Evolutionary conservation across 2,113 vertebrate genomes (phyloP).

Genomic region (Penelope pileata): DNA sequence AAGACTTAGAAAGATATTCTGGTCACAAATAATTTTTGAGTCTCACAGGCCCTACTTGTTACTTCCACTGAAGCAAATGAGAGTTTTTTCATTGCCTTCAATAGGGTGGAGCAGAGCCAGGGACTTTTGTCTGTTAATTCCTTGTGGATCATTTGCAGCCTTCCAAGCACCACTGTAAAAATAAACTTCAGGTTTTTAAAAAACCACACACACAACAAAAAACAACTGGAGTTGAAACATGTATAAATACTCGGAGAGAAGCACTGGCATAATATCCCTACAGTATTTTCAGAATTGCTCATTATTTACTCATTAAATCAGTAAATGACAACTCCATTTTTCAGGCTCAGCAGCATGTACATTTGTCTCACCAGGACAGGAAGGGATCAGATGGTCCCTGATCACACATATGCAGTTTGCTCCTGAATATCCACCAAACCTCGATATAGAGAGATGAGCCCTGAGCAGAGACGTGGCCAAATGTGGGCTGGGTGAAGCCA

Average conservation of each 20-base stretch:
- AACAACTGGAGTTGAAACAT: conserved; percentile 25
- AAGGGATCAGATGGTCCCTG: not conserved
- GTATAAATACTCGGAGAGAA: conserved; percentile 21
- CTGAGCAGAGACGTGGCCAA: not conserved
- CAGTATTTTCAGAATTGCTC: conserved; percentile 24
- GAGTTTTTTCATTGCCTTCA: conserved; percentile 40
- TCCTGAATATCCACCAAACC: not conserved
- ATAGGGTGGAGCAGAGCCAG: conserved; percentile 48
- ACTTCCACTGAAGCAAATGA: conserved; percentile 40
- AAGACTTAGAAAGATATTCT: not conserved
- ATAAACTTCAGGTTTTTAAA: conserved; percentile 65
- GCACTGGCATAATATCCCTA: not conserved
- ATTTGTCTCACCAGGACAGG: not conserved
- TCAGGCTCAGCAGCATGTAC: not conserved
- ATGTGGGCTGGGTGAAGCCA: not conserved
- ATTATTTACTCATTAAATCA: conserved; percentile 38
- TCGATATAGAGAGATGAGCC: not conserved
- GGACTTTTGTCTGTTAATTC: conserved; percentile 61
- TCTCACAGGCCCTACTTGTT: not conserved
- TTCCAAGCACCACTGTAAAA: conserved; percentile 61
- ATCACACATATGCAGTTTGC: not conserved
- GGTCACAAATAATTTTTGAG: conserved; percentile 12
- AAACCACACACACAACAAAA: conserved; percentile 62
- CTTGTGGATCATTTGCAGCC: conserved; percentile 65
- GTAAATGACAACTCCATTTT: not conserved